Base-by-base conservation (phyloP, 1,140 invertebrate species). In the Battus philenor region DNA sequence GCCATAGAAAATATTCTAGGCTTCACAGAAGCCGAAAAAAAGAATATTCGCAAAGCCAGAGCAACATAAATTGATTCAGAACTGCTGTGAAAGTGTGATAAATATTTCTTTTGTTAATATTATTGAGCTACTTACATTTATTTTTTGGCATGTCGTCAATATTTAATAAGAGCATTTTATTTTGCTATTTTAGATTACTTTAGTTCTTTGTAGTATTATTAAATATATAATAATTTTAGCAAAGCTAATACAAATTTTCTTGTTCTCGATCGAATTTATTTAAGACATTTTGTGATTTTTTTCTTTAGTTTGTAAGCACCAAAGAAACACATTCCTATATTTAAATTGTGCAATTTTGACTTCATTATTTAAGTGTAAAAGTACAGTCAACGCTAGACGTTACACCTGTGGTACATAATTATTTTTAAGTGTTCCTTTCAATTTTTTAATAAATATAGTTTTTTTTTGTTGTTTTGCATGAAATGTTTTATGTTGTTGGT, bases 1-100 rank as follows among this genome's bases (percentile, higher is more conserved):
- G 94, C 94, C 17, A 95, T 96, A 54, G 92, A 95, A 74, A 95
- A 93, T 77, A 95, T 96, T 58, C 80, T 96, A 51, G 93, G 93
- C 11, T 95, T 94, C 65, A 91, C 90, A 13, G 90, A 93, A 16
- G 87, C 87, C 18, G 93, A 94, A 71, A 94, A 93, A 63, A 86
- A 87, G 43, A 93, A 91, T 66, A 94, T 95, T 61, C 91, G 91
- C 49, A 91, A 90, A 52, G 89, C 90, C 20, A 87, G 90, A 49
- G 26, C 70, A 6, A 69, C 69, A 11, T 82, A 77, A 29, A 9
- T 9, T 16, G 32, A 27, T 29, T 41, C 47, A 52, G 70, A 59
- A 69, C 64, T 74, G 68, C 79, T 81, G 61, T 73, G 69, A 71
- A 58, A 38, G 66, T 82, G 75, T 83, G 74, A 82, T 77, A 81